phyloP scores from a whole-genome alignment of 2,888 invertebrate genomes.

The Drosophila testacea region DNA sequence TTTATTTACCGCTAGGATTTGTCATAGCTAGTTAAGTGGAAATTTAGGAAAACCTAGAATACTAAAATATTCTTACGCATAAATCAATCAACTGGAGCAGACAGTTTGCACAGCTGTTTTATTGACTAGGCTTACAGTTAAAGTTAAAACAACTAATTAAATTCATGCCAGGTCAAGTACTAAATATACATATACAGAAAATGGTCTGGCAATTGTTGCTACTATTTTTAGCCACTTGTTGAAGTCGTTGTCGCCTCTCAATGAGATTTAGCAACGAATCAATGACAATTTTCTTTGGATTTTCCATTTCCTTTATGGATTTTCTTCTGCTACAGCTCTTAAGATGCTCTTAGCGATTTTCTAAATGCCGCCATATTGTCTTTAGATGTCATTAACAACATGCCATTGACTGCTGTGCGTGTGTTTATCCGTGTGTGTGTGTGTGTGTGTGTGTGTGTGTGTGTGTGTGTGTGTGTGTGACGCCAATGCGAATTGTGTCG shows the following conservation, averaged over 20 bases:
- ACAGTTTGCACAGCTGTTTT: conserved; percentile 7
- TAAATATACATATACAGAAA: background rate
- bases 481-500: conserved; percentile 63
- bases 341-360: conserved; percentile 23
- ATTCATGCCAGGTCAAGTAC: background rate
- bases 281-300: conserved; percentile 42
- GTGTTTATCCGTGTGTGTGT: conserved; percentile 15
- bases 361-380: conserved; percentile 63
- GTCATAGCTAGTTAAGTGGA: conserved; percentile 25
- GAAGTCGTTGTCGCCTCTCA: conserved; percentile 13
- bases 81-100: background rate
- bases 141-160: conserved; percentile 3
- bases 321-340: conserved; percentile 13
- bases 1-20: conserved; percentile 44
- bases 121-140: background rate
- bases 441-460: conserved; percentile 11
- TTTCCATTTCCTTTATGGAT: conserved; percentile 31
- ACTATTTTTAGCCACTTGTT: conserved; percentile 49
- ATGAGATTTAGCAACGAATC: conserved; percentile 21
- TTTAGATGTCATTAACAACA: conserved; percentile 53
- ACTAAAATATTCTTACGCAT: background rate
- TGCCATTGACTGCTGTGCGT: conserved; percentile 35
- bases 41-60: background rate
- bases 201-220: background rate
- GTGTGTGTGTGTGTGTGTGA: conserved; percentile 36